A percentile compares a stretch with the other conserved stretches of the same genome.
These are phyloP conservation scores for Elegia similella DNA, from an alignment of 2,888 invertebrate genomes.

Conservation along the genomic window DNA sequence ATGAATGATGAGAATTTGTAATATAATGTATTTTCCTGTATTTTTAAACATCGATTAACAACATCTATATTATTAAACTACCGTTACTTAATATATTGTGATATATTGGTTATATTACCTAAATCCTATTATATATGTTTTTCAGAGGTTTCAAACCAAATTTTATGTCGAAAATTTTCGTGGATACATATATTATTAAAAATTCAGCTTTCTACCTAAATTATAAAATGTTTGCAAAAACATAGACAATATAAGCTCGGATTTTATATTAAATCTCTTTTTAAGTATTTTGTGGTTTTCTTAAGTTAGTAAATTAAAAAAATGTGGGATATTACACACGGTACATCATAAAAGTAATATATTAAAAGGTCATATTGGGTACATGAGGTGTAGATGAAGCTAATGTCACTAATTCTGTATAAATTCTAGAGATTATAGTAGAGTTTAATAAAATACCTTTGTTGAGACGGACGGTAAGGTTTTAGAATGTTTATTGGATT, in stretches of 20 bases:
- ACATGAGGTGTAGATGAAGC: constrained; percentile 16
- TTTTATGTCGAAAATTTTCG: neutral
- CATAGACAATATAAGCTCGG: neutral
- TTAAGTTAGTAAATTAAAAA: too few relatives aligned
- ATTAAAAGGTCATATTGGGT: neutral
- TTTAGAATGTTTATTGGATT: constrained; percentile 36
- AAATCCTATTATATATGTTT: neutral
- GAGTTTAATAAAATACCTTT: constrained; percentile 27
- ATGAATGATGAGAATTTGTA: constrained; percentile 25
- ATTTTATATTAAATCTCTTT: neutral
- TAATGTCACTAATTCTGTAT: constrained; percentile 8
- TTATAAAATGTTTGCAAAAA: too few relatives aligned
- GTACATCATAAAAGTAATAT: neutral
- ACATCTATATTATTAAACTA: constrained; percentile 60
- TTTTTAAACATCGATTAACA: constrained; percentile 63
- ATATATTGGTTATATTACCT: neutral
- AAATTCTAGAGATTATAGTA: constrained; percentile 20
- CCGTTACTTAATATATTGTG: constrained; percentile 31
- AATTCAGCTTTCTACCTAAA: too few relatives aligned
- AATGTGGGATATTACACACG: too few relatives aligned
- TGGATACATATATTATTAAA: too few relatives aligned
- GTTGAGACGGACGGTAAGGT: constrained; percentile 52
- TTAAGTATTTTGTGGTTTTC: too few relatives aligned
- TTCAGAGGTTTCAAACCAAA: neutral
- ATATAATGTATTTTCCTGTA: constrained; percentile 47